phyloP scores from a whole-genome alignment of 2,113 vertebrate species.

The Prionailurus viverrinus region DNA sequence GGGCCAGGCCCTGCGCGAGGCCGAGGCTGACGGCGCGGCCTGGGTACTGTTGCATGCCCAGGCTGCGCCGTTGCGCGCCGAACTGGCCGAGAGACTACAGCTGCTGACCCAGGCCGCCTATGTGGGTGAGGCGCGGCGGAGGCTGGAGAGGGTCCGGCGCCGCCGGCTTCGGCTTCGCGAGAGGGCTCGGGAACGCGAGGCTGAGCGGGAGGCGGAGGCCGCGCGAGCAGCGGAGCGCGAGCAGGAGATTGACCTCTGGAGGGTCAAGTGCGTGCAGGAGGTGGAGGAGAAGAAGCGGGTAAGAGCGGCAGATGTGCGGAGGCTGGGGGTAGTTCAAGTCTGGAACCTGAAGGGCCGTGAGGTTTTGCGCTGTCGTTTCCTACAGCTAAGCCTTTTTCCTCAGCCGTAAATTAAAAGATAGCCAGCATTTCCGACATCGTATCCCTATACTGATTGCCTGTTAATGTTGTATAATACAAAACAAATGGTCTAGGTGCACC shows the following conservation, averaged over 20 bases:
- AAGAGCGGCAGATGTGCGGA: neutral
- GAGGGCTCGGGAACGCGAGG: conserved; percentile 80
- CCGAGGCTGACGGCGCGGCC: conserved; percentile 79
- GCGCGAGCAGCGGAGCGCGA: conserved; percentile 87
- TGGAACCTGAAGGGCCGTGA: neutral
- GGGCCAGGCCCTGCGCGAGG: conserved; percentile 85
- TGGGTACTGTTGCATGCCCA: conserved; percentile 84
- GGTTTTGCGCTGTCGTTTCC: neutral
- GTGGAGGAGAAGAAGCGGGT: conserved; percentile 96
- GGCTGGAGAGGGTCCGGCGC: conserved; percentile 83
- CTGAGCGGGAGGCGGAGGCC: conserved; percentile 83
- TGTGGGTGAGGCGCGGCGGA: conserved; percentile 81
- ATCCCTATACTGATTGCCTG: neutral
- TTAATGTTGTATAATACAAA: neutral
- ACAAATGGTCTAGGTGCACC: neutral
- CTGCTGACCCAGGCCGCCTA: conserved; percentile 83
- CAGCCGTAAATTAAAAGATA: neutral
- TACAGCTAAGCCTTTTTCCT: neutral
- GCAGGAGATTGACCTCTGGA: conserved; percentile 92
- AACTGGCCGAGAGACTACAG: conserved; percentile 83
- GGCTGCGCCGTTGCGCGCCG: conserved; percentile 61
- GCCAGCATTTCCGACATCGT: neutral
- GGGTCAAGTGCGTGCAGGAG: conserved; percentile 90
- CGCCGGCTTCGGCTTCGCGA: conserved; percentile 87
- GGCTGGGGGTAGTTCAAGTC: too few species aligned